A percentile compares a stretch with the other conserved stretches of the same genome.
Evolutionary conservation across 1,140 invertebrate genomes (phyloP).

Genomic region (Dendroctonus ponderosae): DNA sequence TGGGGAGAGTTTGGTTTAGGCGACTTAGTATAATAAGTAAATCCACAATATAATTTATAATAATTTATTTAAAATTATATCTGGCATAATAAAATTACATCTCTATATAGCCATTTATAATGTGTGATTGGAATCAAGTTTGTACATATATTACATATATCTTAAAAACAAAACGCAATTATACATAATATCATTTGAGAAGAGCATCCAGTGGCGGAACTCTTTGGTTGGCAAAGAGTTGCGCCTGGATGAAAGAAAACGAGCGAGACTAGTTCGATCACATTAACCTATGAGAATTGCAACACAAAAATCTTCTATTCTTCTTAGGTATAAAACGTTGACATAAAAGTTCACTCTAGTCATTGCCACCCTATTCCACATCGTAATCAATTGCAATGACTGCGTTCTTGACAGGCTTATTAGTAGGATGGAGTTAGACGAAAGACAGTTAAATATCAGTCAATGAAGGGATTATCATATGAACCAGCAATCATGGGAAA

Average conservation of each 20-base stretch:
- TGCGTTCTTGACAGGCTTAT: not conserved
- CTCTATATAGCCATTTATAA: slow-evolving; percentile 19
- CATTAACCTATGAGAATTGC: slow-evolving; percentile 45
- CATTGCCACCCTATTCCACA: no score
- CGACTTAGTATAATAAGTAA: not conserved
- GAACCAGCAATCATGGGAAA: not conserved
- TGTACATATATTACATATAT: slow-evolving; percentile 32
- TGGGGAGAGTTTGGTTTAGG: not conserved
- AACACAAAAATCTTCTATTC: slow-evolving; percentile 20
- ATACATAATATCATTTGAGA: slow-evolving; percentile 34
- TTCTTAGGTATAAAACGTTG: not conserved
- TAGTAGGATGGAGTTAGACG: not conserved
- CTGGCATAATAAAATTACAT: slow-evolving; percentile 29
- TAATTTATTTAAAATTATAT: slow-evolving; percentile 34
- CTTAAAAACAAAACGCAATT: slow-evolving; percentile 17
- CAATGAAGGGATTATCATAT: not conserved
- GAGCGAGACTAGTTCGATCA: slow-evolving; percentile 47
- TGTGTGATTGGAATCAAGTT: slow-evolving; percentile 18
- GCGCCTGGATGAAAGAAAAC: slow-evolving; percentile 24
- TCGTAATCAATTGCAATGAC: not conserved
- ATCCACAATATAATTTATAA: slow-evolving; percentile 9
- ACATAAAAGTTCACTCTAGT: no score
- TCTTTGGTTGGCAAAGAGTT: not conserved
- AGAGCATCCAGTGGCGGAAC: not conserved
- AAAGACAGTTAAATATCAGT: not conserved